Conservation (phyloP, 2,113 vertebrate genomes). For the Tragelaphus strepsiceros region DNA sequence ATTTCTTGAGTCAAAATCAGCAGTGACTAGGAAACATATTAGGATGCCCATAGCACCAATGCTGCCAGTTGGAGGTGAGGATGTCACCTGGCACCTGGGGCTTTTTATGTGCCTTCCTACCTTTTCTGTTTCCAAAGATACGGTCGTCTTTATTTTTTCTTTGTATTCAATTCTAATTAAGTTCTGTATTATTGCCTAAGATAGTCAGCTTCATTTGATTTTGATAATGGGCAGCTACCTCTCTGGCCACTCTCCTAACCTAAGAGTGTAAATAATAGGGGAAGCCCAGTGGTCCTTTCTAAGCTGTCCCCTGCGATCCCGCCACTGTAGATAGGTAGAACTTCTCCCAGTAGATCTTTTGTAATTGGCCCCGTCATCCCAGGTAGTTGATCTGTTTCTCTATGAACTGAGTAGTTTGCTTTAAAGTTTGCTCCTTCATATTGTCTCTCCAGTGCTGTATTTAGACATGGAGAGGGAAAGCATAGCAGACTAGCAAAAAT, state of each 20-base stretch:
- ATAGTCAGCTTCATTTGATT: neutral
- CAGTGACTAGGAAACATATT: neutral
- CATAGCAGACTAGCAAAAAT: neutral
- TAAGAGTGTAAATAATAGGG: neutral
- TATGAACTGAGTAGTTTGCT: neutral
- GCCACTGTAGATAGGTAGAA: neutral
- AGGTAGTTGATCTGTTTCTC: neutral
- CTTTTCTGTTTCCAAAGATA: neutral
- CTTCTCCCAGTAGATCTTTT: neutral
- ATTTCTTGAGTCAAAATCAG: neutral
- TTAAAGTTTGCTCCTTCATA: neutral
- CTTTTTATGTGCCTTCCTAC: neutral
- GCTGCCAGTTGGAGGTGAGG: neutral
- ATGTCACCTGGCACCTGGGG: neutral
- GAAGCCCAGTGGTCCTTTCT: neutral
- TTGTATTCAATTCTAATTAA: neutral
- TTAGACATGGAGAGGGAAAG: neutral
- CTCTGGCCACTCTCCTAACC: neutral
- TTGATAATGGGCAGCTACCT: neutral
- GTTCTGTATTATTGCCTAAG: neutral
- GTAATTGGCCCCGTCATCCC: neutral
- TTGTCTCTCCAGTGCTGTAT: neutral
- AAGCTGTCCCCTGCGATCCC: neutral
- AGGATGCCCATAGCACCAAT: rapidly evolving
- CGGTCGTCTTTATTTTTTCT: neutral